Conservation (phyloP, 2,113 vertebrate species). For the Forbesichthys papilliferus region DNA sequence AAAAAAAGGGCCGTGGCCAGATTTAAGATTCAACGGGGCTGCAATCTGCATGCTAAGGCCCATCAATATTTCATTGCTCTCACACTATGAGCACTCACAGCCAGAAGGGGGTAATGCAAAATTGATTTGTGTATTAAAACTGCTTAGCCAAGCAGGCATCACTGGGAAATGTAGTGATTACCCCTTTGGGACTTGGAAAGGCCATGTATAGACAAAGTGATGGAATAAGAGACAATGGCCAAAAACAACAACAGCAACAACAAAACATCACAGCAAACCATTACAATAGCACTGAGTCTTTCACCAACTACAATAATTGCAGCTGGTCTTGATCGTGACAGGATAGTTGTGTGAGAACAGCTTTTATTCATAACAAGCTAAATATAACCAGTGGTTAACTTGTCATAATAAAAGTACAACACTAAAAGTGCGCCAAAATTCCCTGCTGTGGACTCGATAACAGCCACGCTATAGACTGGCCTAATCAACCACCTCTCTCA, state of each 20-base stretch:
- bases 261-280: background rate
- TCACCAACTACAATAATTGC: background rate
- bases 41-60: constrained; percentile 82
- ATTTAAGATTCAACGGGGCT: constrained; percentile 80
- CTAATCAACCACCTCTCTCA: background rate
- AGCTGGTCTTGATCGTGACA: background rate
- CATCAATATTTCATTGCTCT: constrained; percentile 90
- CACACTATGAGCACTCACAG: constrained; percentile 81
- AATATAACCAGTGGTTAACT: background rate
- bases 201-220: constrained; percentile 56
- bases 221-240: constrained; percentile 27
- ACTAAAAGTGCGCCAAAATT: background rate
- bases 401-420: background rate
- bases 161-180: constrained; percentile 82
- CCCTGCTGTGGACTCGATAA: background rate
- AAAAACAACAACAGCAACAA: background rate
- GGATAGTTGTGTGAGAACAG: too few relatives aligned
- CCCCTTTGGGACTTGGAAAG: constrained; percentile 69
- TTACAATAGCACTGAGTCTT: too few relatives aligned
- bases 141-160: constrained; percentile 83
- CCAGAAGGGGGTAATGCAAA: constrained; percentile 89
- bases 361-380: too few relatives aligned
- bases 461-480: background rate
- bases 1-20: constrained; percentile 56
- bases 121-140: constrained; percentile 92